Percentiles rank a stretch among this genome's conserved stretches.
These are phyloP conservation scores for Boulengeromyrus knoepffleri DNA, from an alignment of 2,113 vertebrate genomes.

Conservation along the genomic window DNA sequence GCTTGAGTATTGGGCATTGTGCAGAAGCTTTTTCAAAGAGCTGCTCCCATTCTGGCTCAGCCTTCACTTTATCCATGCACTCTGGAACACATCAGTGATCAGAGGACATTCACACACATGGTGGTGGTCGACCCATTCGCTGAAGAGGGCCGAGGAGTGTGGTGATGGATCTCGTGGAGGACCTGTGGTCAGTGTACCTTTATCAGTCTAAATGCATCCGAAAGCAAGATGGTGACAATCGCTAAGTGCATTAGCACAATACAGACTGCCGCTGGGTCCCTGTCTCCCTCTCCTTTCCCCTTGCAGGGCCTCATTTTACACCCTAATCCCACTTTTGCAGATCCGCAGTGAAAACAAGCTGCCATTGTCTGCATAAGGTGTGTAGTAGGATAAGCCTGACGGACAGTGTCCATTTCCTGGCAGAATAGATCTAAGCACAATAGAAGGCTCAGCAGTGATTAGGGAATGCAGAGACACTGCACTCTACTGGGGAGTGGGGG, in stretches of 20 bases:
- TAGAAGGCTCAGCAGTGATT: neutral
- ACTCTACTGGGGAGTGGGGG: neutral
- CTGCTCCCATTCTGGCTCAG: neutral
- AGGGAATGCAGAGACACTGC: neutral
- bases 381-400: constrained; percentile 25
- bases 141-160: neutral
- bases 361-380: constrained; percentile 21
- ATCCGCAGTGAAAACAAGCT: neutral
- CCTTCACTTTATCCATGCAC: neutral
- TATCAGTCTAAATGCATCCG: neutral
- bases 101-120: neutral
- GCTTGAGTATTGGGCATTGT: neutral
- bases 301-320: neutral
- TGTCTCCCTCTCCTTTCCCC: neutral
- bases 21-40: neutral
- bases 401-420: neutral
- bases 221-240: neutral
- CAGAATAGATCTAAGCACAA: neutral
- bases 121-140: neutral
- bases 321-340: constrained; percentile 1
- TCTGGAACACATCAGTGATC: neutral
- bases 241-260: neutral
- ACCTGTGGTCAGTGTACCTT: too few relatives aligned
- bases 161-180: neutral
- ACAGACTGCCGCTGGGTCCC: neutral